Percentiles rank a stretch among this genome's conserved stretches.
phyloP scores from a whole-genome alignment of 2,888 invertebrate species.

The Hyposoter dolosus region DNA sequence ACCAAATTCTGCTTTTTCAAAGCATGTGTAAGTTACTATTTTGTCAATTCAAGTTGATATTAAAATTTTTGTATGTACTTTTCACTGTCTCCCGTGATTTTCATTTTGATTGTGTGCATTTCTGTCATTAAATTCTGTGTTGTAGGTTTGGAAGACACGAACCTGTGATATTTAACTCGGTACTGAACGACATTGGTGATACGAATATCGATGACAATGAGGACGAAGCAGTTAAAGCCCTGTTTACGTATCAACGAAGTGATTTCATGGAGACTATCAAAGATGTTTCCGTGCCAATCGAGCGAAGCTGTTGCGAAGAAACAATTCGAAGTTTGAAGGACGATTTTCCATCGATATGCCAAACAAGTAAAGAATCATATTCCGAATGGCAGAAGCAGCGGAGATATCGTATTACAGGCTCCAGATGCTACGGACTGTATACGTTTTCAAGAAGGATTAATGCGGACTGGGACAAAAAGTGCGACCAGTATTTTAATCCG shows the following conservation, averaged over 20 bases:
- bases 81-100: constrained; percentile 12
- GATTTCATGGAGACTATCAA: constrained; percentile 31
- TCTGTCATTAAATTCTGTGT: neutral
- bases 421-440: constrained; percentile 18
- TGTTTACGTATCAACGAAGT: constrained; percentile 21
- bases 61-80: neutral
- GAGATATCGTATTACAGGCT: constrained; percentile 24
- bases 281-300: constrained; percentile 6
- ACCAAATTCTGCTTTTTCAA: constrained; percentile 26
- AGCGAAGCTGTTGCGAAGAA: constrained; percentile 19
- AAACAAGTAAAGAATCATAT: constrained; percentile 17
- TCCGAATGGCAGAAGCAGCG: constrained; percentile 20
- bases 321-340: constrained; percentile 6
- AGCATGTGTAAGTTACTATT: constrained; percentile 29
- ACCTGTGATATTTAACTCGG: constrained; percentile 1
- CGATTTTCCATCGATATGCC: constrained; percentile 7
- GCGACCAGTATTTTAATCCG: constrained; percentile 15
- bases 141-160: neutral
- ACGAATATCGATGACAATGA: neutral
- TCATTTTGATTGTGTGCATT: neutral
- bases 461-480: constrained; percentile 20
- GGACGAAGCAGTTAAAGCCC: constrained; percentile 6
- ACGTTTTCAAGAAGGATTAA: constrained; percentile 13
- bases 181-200: constrained; percentile 1
- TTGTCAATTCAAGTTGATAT: constrained; percentile 7